phyloP scores from a whole-genome alignment of 2,113 vertebrate species.

The Calyptommatus sinebrachiatus region DNA sequence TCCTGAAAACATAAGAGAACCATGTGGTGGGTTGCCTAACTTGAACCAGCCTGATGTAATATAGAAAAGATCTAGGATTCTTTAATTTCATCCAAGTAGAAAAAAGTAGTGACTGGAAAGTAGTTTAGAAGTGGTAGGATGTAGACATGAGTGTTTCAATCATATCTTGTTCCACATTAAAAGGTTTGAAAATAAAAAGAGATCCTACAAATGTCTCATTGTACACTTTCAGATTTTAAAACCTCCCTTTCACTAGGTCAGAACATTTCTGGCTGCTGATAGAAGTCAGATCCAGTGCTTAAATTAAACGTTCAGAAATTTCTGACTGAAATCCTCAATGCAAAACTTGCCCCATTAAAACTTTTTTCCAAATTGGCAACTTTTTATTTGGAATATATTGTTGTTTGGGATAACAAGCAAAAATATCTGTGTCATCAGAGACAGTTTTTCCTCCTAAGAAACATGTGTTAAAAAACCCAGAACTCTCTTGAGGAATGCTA shows the following conservation, averaged over 20 bases:
- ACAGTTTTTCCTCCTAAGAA: background rate
- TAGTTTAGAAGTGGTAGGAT: no score
- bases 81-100: no score
- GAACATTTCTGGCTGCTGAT: constrained; percentile 41
- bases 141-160: no score
- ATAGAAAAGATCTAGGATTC: no score
- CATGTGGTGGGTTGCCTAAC: no score
- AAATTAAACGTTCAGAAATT: background rate
- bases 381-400: background rate
- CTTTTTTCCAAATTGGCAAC: background rate
- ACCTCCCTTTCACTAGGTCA: constrained; percentile 16
- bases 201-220: constrained; percentile 37
- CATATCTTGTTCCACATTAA: no score
- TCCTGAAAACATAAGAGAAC: no score
- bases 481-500: no score
- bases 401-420: background rate
- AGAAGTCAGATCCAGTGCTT: constrained; percentile 31
- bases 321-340: background rate
- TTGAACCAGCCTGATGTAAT: no score
- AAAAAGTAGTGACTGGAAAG: no score
- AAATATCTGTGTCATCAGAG: background rate
- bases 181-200: background rate
- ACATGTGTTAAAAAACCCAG: no score
- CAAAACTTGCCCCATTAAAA: background rate
- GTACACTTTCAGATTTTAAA: constrained; percentile 34